Evolutionary conservation across 2,797 vertebrate species (phyloP), one percentile per base, ranked within the genome.

Genomic region (Lepidocolaptes lacrymiger): DNA sequence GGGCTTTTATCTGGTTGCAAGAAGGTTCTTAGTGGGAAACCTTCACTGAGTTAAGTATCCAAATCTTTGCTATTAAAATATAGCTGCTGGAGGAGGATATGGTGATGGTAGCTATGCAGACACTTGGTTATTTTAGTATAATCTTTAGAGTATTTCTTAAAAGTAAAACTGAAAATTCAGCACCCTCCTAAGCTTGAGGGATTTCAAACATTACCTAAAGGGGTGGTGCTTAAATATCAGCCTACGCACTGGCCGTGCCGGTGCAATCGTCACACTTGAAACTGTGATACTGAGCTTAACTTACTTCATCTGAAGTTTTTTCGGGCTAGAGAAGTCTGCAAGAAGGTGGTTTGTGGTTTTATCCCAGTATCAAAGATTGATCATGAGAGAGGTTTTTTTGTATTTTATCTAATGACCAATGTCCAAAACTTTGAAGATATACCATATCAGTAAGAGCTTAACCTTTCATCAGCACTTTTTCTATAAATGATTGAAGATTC

Each of bases 21-120:
- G 68, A 85, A 74, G 34, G 27, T 74, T 93, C 75, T 89, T 82
- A 89, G 49, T 9, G 3, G 54, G 78, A 85, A 91, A 71, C 41
- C 64, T 80, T 73, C 49, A 72, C 48, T 19, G 27, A 85, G 26
- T 85, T 83, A 93, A 89, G 41, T 74, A 85, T 82, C 41, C 61
- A 91, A 52, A 87, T 91, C 36, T 87, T 91, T 82, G 26, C 56
- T 92, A 46, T 94, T 87, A 82, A 93, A 84, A 73, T 9, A 3
- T 8, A 62, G 48, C 89, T 93, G 55, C 67, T 88, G 52, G 64
- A 93, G 72, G n/a, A 82, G 52, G 61, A 67, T 85, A 18, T 23
- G 22, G 41, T 87, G 67, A 32, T 30, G 13, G 74, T 48, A 67
- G 64, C 68, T 89, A 32, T 56, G 30, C 74, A 85, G 75, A 49